These are phyloP conservation scores for Puma concolor DNA, from an alignment of 2,113 vertebrate genomes.

Conservation along the genomic window DNA sequence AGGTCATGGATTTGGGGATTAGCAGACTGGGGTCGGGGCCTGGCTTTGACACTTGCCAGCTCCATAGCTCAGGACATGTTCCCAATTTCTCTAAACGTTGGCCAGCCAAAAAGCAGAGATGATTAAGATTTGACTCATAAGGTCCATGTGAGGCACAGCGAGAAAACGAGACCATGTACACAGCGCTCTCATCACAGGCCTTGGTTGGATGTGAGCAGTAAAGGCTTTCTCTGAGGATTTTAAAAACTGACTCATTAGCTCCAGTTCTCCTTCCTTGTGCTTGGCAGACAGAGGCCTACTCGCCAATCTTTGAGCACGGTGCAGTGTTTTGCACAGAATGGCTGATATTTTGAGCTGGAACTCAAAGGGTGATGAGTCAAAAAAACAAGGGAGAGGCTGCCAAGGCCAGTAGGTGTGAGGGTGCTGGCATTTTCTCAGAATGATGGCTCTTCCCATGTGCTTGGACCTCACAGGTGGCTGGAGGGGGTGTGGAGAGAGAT, in stretches of 20 bases:
- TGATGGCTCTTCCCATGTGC: neutral
- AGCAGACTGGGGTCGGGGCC: neutral
- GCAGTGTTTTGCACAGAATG: neutral
- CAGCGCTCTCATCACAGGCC: neutral
- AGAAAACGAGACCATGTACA: neutral
- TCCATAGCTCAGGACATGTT: neutral
- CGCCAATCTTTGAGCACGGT: neutral
- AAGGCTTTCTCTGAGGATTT: neutral
- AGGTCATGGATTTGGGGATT: neutral
- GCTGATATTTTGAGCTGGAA: neutral
- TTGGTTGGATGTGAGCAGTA: neutral
- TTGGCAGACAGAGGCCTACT: neutral
- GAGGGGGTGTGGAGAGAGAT: neutral
- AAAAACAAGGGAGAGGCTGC: neutral
- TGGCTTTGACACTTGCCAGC: neutral
- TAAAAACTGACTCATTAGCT: neutral
- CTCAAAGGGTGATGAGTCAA: neutral
- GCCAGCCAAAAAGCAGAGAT: neutral
- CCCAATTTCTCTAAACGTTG: neutral
- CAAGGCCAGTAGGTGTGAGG: neutral
- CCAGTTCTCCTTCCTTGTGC: neutral
- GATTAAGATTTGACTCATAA: neutral
- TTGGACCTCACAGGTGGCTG: slow-evolving; percentile 9
- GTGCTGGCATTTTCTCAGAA: neutral
- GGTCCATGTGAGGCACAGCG: neutral